phyloP scores from a whole-genome alignment of 2,888 invertebrate genomes.

The Trichacis sp. region DNA sequence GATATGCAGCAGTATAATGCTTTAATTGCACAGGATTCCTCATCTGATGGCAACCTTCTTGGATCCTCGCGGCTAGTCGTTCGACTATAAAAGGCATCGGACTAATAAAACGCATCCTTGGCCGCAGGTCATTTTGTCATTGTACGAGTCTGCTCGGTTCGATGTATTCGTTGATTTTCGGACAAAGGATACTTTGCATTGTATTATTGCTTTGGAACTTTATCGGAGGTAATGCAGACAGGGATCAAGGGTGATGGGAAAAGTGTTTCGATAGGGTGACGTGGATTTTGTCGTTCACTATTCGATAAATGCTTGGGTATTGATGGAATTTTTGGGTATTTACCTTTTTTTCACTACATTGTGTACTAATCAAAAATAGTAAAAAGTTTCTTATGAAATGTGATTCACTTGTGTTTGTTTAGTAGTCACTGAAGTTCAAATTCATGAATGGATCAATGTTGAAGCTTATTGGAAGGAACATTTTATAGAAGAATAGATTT shows the following conservation, averaged over 20 bases:
- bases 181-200: constrained; percentile 27
- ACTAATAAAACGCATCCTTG: constrained; percentile 69
- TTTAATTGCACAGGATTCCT: constrained; percentile 69
- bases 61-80: constrained; percentile 55
- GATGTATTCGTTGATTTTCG: constrained; percentile 29
- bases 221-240: no score
- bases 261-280: no score
- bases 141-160: constrained; percentile 51
- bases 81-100: constrained; percentile 67
- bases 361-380: no score
- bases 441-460: no score
- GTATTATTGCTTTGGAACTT: constrained; percentile 25
- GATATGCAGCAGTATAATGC: constrained; percentile 68
- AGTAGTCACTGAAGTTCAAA: no score
- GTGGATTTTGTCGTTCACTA: no score
- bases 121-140: constrained; percentile 63
- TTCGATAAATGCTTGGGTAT: no score
- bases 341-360: not conserved
- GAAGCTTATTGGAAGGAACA: no score
- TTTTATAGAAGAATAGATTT: no score
- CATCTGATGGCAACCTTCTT: constrained; percentile 60
- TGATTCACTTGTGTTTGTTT: no score
- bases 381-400: no score
- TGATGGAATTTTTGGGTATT: constrained; percentile 14
- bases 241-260: not conserved